phyloP scores from a whole-genome alignment of 2,113 vertebrate genomes.

The Penelope pileata region DNA sequence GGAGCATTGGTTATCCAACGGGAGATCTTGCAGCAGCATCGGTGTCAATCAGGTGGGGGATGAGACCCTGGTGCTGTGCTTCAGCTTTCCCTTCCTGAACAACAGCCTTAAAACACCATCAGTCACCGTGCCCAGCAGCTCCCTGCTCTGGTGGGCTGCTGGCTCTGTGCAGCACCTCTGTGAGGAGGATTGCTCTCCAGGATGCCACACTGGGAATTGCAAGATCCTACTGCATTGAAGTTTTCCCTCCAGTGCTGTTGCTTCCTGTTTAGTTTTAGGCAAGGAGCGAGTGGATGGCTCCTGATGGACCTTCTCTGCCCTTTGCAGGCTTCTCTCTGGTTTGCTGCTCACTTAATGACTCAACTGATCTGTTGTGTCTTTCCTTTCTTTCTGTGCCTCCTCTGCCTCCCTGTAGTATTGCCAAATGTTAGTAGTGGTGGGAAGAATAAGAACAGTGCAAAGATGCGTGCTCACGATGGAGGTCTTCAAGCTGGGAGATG shows the following conservation, averaged over 20 bases:
- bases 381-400: not conserved
- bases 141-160: not conserved
- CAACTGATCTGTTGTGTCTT: not conserved
- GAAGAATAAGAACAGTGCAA: not conserved
- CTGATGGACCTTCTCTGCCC: not conserved
- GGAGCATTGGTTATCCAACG: not conserved
- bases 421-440: not conserved
- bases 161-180: fast-evolving
- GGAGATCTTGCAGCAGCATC: not conserved
- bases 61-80: not conserved
- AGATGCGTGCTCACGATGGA: not conserved
- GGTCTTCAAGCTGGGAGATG: not conserved
- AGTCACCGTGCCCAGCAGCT: not conserved
- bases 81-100: not conserved
- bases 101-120: not conserved
- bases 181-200: not conserved
- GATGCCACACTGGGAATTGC: no score
- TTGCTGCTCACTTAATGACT: not conserved
- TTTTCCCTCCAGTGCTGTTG: not conserved
- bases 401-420: not conserved
- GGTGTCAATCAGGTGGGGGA: not conserved
- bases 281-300: not conserved
- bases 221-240: fast-evolving
- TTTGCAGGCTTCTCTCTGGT: not conserved
- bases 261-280: not conserved